Conservation (phyloP, 2,888 invertebrate genomes). For the Volucella zonaria region DNA sequence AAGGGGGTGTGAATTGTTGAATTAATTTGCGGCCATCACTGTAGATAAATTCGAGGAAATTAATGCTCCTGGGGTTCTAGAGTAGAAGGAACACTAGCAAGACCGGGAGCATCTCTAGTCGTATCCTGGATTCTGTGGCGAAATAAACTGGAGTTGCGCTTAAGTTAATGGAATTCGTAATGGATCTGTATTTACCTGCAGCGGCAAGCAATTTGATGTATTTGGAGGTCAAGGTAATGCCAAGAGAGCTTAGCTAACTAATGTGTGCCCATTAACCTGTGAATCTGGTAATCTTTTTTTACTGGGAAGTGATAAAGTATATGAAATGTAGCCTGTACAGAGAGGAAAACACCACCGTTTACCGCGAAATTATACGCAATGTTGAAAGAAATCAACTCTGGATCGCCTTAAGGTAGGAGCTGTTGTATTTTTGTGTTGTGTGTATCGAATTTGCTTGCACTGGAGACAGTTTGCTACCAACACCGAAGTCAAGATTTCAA, state of each 20-base stretch:
- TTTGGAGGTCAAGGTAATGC: constrained; percentile 45
- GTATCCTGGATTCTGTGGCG: not conserved
- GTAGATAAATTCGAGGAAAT: constrained; percentile 58
- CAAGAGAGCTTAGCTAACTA: constrained; percentile 33
- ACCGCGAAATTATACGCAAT: too few species aligned
- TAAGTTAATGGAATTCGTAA: constrained; percentile 65
- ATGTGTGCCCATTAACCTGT: constrained; percentile 53
- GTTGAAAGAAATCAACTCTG: too few species aligned
- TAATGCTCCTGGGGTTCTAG: constrained; percentile 30
- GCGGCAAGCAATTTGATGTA: constrained; percentile 49
- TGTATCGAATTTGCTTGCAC: too few species aligned
- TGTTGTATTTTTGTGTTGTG: too few species aligned
- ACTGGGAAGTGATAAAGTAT: constrained; percentile 18
- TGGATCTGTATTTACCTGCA: constrained; percentile 59
- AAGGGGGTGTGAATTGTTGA: constrained; percentile 56
- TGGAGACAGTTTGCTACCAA: too few species aligned
- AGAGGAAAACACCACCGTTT: too few species aligned
- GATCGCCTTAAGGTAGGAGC: too few species aligned
- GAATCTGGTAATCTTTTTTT: constrained; percentile 32
- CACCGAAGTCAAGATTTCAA: too few species aligned
- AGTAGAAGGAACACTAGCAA: too few species aligned
- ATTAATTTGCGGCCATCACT: constrained; percentile 62
- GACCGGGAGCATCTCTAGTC: constrained; percentile 13
- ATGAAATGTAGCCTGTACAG: not conserved
- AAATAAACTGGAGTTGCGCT: constrained; percentile 43